A percentile compares a stretch with the other conserved stretches of the same genome.
These are phyloP conservation scores for Peromyscus leucopus DNA, from an alignment of 2,113 vertebrate species.

Conservation along the genomic window DNA sequence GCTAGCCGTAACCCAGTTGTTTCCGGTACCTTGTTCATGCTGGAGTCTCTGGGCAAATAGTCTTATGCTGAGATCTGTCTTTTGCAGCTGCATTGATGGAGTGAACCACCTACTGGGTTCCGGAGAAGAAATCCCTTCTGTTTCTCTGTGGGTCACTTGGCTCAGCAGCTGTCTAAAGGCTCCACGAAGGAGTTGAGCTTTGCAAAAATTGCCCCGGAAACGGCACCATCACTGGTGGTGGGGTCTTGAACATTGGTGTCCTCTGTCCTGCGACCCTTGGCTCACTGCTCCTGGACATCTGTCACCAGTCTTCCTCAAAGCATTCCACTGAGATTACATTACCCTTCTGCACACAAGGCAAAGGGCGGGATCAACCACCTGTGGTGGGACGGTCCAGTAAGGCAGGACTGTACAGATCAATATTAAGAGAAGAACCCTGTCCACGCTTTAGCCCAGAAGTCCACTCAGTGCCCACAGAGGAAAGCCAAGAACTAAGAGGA, in stretches of 20 bases:
- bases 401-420: neutral
- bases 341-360: neutral
- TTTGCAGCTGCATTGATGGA: neutral
- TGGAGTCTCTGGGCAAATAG: neutral
- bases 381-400: accelerated
- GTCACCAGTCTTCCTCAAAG: neutral
- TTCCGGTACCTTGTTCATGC: accelerated
- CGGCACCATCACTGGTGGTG: accelerated
- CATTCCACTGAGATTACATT: neutral
- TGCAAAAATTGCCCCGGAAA: neutral
- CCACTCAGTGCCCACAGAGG: neutral
- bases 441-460: conserved; percentile 70
- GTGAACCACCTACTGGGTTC: accelerated
- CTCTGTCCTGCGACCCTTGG: accelerated
- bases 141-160: neutral
- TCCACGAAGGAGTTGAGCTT: neutral
- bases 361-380: neutral
- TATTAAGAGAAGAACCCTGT: neutral
- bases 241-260: accelerated
- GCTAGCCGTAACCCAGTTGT: no score
- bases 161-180: neutral
- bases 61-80: neutral
- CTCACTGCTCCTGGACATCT: neutral
- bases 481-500: conserved; percentile 74
- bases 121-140: neutral